These are phyloP conservation scores for Pipistrellus nathusii DNA, from an alignment of 2,797 vertebrate genomes.

Conservation along the genomic window DNA sequence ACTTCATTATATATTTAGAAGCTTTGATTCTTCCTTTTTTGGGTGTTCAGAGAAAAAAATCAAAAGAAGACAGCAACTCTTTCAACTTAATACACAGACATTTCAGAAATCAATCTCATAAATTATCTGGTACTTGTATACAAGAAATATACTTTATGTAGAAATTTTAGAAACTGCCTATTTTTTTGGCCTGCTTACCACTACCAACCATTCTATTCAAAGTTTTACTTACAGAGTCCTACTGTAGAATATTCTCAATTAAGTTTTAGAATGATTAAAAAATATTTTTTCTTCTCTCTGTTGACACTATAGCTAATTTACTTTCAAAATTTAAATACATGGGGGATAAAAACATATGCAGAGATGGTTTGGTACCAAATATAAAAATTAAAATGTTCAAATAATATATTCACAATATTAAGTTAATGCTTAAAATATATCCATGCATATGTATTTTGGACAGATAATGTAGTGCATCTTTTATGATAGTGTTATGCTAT, in stretches of 20 bases:
- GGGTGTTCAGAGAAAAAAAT: neutral
- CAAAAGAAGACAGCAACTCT: neutral
- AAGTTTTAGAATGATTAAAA: slow-evolving; percentile 60
- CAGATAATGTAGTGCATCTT: neutral
- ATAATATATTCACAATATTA: slow-evolving; percentile 5
- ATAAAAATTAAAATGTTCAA: neutral
- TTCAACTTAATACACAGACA: neutral
- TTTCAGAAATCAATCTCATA: neutral
- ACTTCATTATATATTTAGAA: neutral
- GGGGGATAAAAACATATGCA: neutral
- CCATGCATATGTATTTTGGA: neutral
- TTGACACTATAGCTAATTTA: neutral
- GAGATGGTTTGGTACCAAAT: neutral
- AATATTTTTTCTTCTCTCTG: neutral
- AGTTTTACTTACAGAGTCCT: neutral
- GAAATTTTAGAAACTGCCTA: neutral
- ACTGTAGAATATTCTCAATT: slow-evolving; percentile 18
- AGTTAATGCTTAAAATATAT: neutral
- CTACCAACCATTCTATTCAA: neutral
- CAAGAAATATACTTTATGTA: neutral
- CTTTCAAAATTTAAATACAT: slow-evolving; percentile 7
- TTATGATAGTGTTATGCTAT: neutral
- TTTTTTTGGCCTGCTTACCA: neutral
- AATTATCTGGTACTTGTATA: neutral
- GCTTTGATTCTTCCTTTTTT: slow-evolving; percentile 32